Evolutionary conservation across 2,113 vertebrate genomes (phyloP).

Genomic region (Sclerurus mexicanus): DNA sequence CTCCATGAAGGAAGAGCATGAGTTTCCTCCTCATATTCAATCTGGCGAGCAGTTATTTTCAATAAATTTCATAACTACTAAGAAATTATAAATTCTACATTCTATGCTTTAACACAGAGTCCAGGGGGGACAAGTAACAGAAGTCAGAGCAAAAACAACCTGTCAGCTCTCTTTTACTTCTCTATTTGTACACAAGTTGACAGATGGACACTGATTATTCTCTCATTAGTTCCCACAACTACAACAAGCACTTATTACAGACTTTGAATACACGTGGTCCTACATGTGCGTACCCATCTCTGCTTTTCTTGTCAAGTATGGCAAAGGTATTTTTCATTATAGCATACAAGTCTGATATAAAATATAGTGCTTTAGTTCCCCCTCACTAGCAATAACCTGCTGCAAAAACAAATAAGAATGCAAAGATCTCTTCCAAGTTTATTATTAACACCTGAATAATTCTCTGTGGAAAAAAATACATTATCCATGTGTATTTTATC

Average conservation of each 20-base stretch:
- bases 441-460: not conserved
- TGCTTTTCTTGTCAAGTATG: not conserved
- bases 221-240: slow-evolving; percentile 30
- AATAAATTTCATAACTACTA: not conserved
- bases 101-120: not conserved
- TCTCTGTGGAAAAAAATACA: not conserved
- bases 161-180: not conserved
- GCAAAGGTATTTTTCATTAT: not conserved
- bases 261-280: not conserved
- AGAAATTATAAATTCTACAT: not conserved
- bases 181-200: slow-evolving; percentile 31
- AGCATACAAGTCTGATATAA: not conserved
- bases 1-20: not conserved
- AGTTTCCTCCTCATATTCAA: not conserved
- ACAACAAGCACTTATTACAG: not conserved
- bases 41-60: not conserved
- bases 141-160: not conserved
- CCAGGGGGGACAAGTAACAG: not conserved
- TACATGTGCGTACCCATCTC: not conserved
- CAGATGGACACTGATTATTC: slow-evolving; percentile 18
- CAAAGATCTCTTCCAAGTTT: not conserved
- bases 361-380: not conserved
- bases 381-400: not conserved
- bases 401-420: not conserved
- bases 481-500: not conserved